Evolutionary conservation across 2,888 invertebrate genomes (phyloP).

Genomic region (Apotomis betuletana): DNA sequence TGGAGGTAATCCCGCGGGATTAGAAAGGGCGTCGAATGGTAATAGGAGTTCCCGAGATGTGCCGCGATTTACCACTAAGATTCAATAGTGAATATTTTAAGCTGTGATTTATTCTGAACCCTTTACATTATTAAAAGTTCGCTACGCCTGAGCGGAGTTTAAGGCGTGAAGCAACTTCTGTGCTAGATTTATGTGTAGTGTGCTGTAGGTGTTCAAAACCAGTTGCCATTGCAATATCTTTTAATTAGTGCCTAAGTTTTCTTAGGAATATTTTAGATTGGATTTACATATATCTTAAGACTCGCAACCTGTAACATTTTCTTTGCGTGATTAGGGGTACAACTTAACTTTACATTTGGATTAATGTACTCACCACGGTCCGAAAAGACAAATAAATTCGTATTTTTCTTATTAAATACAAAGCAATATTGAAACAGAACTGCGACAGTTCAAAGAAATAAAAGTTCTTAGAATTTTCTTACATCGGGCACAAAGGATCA

Average conservation of each 20-base stretch:
- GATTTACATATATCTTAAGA: too few relatives aligned
- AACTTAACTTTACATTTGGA: too few relatives aligned
- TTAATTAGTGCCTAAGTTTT: background rate
- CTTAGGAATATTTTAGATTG: too few relatives aligned
- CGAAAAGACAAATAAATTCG: too few relatives aligned
- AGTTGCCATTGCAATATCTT: background rate
- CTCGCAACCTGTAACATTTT: too few relatives aligned
- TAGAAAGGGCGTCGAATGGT: constrained; percentile 82
- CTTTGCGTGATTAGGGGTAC: too few relatives aligned
- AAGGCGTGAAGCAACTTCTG: background rate
- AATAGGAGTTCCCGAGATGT: constrained; percentile 78
- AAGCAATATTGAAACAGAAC: too few relatives aligned
- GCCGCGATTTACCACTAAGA: constrained; percentile 82
- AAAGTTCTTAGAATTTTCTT: too few relatives aligned
- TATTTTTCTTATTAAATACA: too few relatives aligned
- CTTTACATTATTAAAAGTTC: constrained; percentile 50
- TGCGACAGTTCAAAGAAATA: too few relatives aligned
- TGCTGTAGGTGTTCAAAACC: background rate
- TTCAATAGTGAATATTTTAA: constrained; percentile 83
- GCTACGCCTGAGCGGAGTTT: background rate
- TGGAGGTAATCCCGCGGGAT: constrained; percentile 80
- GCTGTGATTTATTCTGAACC: constrained; percentile 72
- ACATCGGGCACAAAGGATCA: too few relatives aligned
- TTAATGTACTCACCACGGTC: too few relatives aligned
- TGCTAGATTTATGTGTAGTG: background rate